Conservation (phyloP, 2,113 vertebrate genomes). For the Reinhardtius hippoglossoides region DNA sequence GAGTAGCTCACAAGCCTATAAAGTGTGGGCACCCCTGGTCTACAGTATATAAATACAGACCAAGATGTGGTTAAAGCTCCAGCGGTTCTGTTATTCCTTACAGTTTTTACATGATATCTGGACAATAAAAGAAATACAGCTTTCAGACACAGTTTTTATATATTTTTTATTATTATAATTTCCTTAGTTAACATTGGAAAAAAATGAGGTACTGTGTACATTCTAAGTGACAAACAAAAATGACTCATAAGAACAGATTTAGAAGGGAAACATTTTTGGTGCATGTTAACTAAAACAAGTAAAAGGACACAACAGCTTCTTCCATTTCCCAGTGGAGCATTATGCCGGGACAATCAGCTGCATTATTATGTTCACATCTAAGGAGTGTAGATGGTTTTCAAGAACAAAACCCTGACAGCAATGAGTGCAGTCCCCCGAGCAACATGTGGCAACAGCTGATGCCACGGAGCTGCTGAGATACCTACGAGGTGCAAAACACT, state of each 20-base stretch:
- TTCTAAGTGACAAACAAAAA: constrained; percentile 55
- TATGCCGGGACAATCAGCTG: constrained; percentile 20
- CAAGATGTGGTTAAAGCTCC: too few relatives aligned
- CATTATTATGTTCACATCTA: constrained; percentile 10
- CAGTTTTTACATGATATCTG: too few relatives aligned
- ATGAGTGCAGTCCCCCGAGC: constrained; percentile 5
- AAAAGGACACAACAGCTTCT: constrained; percentile 15
- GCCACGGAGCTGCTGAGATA: not conserved
- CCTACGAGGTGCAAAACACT: not conserved
- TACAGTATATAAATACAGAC: too few relatives aligned
- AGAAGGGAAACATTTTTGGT: constrained; percentile 15
- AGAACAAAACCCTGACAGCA: constrained; percentile 11
- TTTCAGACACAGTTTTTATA: constrained; percentile 3
- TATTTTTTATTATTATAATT: constrained; percentile 62
- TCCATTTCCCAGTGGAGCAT: not conserved
- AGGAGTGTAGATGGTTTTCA: constrained; percentile 7
- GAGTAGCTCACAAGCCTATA: too few relatives aligned
- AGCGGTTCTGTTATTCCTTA: too few relatives aligned
- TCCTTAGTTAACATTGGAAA: constrained; percentile 64
- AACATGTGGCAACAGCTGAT: constrained; percentile 50
- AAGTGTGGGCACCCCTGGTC: too few relatives aligned
- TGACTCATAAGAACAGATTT: constrained; percentile 29
- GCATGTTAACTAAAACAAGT: not conserved
- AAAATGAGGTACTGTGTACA: constrained; percentile 70
- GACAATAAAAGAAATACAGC: not conserved